Conservation (phyloP, 2,797 vertebrate genomes). For the Fistularia tabacaria region DNA sequence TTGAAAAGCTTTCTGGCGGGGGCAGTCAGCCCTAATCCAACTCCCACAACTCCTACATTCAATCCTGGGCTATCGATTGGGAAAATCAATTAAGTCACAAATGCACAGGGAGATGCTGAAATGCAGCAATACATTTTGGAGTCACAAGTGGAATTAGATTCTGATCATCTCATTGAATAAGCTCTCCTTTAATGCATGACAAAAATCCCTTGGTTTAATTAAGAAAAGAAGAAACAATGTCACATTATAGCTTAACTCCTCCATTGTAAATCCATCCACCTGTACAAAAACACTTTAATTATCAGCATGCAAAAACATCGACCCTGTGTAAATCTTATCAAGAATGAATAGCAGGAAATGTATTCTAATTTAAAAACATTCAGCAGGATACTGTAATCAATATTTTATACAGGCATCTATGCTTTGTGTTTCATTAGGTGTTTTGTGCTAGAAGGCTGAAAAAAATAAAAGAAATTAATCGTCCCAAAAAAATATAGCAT, state of each 20-base stretch:
- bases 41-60: conserved; percentile 53
- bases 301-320: background rate
- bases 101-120: conserved; percentile 52
- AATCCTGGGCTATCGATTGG: conserved; percentile 70
- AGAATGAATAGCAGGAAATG: conserved; percentile 19
- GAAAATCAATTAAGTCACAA: conserved; percentile 69
- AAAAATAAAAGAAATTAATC: background rate
- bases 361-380: conserved; percentile 43
- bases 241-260: conserved; percentile 14
- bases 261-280: conserved; percentile 9
- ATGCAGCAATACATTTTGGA: conserved; percentile 55
- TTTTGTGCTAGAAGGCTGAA: conserved; percentile 13
- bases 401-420: background rate
- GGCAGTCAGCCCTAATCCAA: conserved; percentile 1
- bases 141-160: conserved; percentile 38
- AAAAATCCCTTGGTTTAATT: conserved; percentile 44
- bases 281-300: conserved; percentile 35
- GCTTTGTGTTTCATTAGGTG: no score
- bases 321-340: conserved; percentile 17
- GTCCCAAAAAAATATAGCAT: no score
- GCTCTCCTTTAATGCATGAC: conserved; percentile 14
- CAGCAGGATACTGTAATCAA: conserved; percentile 27
- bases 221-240: conserved; percentile 27
- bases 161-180: conserved; percentile 30
- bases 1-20: conserved; percentile 24